Percentiles rank a stretch among this genome's conserved stretches.
These are phyloP conservation scores for Bombus turneri DNA, from an alignment of 1,140 invertebrate species.

Conservation along the genomic window DNA sequence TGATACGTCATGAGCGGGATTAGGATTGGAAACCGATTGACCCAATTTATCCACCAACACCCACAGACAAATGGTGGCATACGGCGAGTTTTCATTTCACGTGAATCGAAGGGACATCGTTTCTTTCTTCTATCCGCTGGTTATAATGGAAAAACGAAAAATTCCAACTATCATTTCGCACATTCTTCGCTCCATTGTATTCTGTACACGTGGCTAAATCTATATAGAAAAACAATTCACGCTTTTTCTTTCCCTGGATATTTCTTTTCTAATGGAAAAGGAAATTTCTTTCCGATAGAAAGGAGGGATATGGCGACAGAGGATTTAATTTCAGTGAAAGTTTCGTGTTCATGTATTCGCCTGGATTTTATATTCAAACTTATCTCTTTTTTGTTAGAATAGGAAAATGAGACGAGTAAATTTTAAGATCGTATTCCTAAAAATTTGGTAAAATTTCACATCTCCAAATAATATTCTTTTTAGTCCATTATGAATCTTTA, in stretches of 20 bases:
- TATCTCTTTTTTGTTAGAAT: not conserved
- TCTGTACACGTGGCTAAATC: not conserved
- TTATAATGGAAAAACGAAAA: not conserved
- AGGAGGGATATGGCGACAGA: not conserved
- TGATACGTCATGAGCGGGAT: slow-evolving; percentile 19
- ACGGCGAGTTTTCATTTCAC: slow-evolving; percentile 16
- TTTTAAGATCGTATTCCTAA: too few species aligned
- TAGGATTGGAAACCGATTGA: slow-evolving; percentile 54
- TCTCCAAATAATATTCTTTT: too few species aligned
- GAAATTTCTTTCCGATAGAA: slow-evolving; percentile 1
- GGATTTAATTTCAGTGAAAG: not conserved
- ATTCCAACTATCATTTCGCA: not conserved
- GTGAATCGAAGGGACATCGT: not conserved
- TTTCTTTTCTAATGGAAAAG: not conserved
- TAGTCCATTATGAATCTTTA: too few species aligned
- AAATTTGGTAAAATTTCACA: not conserved
- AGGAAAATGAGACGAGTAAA: not conserved
- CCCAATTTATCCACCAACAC: slow-evolving; percentile 44
- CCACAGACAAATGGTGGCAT: slow-evolving; percentile 24
- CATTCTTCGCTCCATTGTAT: not conserved
- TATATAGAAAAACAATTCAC: not conserved
- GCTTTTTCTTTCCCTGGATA: not conserved
- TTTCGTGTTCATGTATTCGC: not conserved
- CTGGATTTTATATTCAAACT: not conserved
- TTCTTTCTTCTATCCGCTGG: not conserved